Conservation (phyloP, 2,113 vertebrate genomes). For the Verasper variegatus region DNA sequence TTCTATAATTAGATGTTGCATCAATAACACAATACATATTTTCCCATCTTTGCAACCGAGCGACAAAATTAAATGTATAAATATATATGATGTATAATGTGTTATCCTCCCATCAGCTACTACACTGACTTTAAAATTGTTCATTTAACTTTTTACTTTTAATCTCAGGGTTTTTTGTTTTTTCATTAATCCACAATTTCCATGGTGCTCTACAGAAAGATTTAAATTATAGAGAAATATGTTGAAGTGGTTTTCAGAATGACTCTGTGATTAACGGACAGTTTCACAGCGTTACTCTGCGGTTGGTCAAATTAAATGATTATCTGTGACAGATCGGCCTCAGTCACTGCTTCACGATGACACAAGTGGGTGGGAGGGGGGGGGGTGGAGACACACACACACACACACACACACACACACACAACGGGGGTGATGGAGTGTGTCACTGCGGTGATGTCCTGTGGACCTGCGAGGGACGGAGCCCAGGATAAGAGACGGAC, state of each 20-base stretch:
- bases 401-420: too few relatives aligned
- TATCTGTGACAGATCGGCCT: background rate
- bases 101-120: too few relatives aligned
- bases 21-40: too few relatives aligned
- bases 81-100: too few relatives aligned
- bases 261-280: slow-evolving; percentile 6
- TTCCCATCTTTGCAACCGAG: too few relatives aligned
- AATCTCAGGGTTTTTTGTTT: background rate
- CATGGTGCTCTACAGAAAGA: background rate
- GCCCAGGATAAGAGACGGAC: slow-evolving; percentile 9
- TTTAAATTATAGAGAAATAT: background rate
- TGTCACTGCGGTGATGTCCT: slow-evolving; percentile 2
- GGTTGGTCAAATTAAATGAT: slow-evolving; percentile 5
- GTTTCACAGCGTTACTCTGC: background rate
- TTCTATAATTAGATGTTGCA: background rate
- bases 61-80: too few relatives aligned
- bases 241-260: too few relatives aligned
- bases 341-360: background rate
- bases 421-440: background rate
- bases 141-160: background rate
- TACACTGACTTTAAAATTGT: background rate
- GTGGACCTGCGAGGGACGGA: slow-evolving; percentile 23
- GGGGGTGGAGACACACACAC: too few relatives aligned
- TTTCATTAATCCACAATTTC: background rate
- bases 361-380: too few relatives aligned